These are phyloP conservation scores for Lamellibrachia luymesi DNA, from an alignment of 1,140 invertebrate species.

Conservation along the genomic window DNA sequence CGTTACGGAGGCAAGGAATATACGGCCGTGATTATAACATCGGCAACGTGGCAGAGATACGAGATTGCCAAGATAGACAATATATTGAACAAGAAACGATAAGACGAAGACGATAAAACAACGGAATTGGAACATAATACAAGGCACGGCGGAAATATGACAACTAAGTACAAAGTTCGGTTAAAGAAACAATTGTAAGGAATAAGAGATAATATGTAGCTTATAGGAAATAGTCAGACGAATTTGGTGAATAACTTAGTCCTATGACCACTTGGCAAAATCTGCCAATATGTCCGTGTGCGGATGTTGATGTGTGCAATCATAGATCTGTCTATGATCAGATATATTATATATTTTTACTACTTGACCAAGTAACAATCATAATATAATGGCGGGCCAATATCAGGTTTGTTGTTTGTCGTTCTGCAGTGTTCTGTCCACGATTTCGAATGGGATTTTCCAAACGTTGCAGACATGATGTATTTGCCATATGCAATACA, in stretches of 20 bases:
- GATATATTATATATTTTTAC: no score
- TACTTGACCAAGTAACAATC: no score
- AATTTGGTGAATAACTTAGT: not conserved
- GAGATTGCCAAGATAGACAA: not conserved
- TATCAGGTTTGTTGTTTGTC: no score
- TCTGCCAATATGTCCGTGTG: not conserved
- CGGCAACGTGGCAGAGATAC: not conserved
- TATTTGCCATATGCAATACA: not conserved
- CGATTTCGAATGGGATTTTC: not conserved
- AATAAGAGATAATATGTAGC: not conserved
- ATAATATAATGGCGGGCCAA: no score
- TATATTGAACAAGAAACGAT: not conserved
- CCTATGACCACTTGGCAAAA: not conserved
- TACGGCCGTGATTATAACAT: not conserved
- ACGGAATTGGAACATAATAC: not conserved
- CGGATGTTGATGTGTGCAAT: not conserved
- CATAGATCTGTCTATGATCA: no score
- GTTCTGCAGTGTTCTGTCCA: no score
- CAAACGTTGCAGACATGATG: no score
- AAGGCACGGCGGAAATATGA: not conserved
- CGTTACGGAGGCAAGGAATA: no score
- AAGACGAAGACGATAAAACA: not conserved
- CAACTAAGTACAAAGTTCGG: not conserved
- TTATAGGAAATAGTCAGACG: not conserved
- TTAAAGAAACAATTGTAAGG: not conserved